Evolutionary conservation across 2,888 invertebrate genomes (phyloP).

Genomic region (Odontothrips loti): DNA sequence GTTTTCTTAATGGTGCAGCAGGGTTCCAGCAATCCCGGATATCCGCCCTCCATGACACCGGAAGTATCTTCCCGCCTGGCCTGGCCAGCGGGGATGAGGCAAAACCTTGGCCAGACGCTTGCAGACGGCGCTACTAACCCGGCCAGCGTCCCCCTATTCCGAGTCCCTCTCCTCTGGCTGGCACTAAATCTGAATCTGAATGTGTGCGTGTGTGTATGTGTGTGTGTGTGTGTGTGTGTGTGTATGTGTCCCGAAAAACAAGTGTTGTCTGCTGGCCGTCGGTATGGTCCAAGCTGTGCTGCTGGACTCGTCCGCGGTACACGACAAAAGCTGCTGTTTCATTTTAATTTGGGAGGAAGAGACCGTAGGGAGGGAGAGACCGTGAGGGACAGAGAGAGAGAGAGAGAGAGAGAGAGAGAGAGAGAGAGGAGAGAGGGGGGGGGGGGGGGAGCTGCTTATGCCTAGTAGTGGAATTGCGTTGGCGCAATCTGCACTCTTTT

Average conservation of each 20-base stretch:
- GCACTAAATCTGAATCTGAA: conserved; percentile 17
- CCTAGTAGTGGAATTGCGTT: conserved; percentile 19
- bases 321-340: conserved; percentile 12
- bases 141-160: background rate
- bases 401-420: no score
- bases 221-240: no score
- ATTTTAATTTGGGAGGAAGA: conserved; percentile 4
- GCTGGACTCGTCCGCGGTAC: background rate
- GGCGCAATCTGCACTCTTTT: conserved; percentile 23
- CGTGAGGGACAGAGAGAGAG: background rate
- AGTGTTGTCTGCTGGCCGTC: conserved; percentile 1
- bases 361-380: background rate
- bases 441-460: background rate
- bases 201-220: background rate
- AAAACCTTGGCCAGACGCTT: no score
- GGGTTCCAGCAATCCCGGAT: no score
- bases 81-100: no score
- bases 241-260: background rate
- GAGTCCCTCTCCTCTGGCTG: background rate
- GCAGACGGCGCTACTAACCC: no score
- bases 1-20: no score
- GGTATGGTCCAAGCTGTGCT: background rate
- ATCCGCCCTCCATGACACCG: no score
- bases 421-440: no score
- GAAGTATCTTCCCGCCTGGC: no score